Percentiles rank a stretch among this genome's conserved stretches.
phyloP scores from a whole-genome alignment of 2,888 invertebrate genomes.

The Drosophila neoperkinsi region DNA sequence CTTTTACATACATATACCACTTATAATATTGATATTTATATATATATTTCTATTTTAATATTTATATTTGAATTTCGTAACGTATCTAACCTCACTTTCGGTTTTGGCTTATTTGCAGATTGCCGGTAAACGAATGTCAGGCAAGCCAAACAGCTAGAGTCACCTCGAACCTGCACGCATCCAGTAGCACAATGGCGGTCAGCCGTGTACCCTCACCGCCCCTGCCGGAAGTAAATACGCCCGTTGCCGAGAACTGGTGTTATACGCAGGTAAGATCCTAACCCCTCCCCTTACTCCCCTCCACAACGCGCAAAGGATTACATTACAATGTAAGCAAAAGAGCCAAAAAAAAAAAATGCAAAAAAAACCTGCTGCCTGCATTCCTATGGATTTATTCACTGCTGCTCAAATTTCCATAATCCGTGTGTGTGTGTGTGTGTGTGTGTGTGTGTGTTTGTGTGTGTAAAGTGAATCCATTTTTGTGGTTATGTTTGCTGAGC shows the following conservation, averaged over 20 bases:
- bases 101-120: conserved; percentile 87
- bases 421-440: neutral
- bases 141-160: conserved; percentile 94
- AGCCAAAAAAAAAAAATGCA: neutral
- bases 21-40: neutral
- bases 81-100: conserved; percentile 47
- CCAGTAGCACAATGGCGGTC: conserved; percentile 97
- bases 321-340: conserved; percentile 39
- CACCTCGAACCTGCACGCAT: conserved; percentile 91
- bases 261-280: conserved; percentile 95
- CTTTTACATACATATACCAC: neutral
- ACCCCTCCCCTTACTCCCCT: neutral
- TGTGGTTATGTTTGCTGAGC: conserved; percentile 43
- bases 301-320: conserved; percentile 45
- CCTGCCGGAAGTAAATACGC: conserved; percentile 97
- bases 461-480: conserved; percentile 58
- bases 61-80: neutral
- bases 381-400: conserved; percentile 66
- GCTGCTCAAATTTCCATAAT: conserved; percentile 55
- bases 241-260: conserved; percentile 99
- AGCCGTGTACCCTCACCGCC: conserved; percentile 98
- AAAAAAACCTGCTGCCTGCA: conserved; percentile 41
- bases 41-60: neutral
- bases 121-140: conserved; percentile 92
- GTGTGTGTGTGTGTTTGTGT: conserved; percentile 9